Base-by-base conservation (phyloP, 2,113 vertebrate genomes). In the Carollia perspicillata region DNA sequence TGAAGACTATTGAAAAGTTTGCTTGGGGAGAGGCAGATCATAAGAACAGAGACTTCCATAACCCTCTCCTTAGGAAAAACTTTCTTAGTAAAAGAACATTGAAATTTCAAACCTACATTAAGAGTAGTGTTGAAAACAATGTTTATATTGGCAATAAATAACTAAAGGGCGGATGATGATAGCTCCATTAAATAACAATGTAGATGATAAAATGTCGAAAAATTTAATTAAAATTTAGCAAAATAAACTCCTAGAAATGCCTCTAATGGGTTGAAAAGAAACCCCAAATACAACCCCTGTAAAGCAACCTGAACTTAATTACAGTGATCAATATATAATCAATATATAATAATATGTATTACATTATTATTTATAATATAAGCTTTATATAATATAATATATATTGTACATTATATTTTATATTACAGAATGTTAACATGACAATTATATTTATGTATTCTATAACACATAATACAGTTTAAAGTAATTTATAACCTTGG, bases 1-100 rank as follows among this genome's bases (percentile, higher is more conserved):
- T 89, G 8, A 44, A 89, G 5, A 79, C 4, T 37, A 42, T 7
- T 12, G 37, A 51, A 75, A 14, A 79, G 22, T 69, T 47, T 68
- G 3, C 20, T 23, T 18, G 44, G 14, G 30, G 13, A 44, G 9
- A 84, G 16, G 44, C 0, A 51, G 14, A 3, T 0, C 1, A 4
- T n/a, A 79, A 71, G 58, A 51, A 51, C 17, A 65, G 49, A 37
- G 33, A 47, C 7, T 42, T 65, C 33, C 22, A 28, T 10, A 79
- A 4, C 35, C 63, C 40, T 79, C 10, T 22, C 5, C 3, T 47
- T 4, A 4, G 49, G 6, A 49, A 94, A 37, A 37, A 55, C 44
- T 17, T 77, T 35, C 5, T 79, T 65, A 78, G 23, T 33, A 58
- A 75, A 10, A 69, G 22, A 60, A 18, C 44, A 44, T 84, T 9